Evolutionary conservation across 2,113 vertebrate species (phyloP), one percentile per base, ranked within the genome.

Genomic region (Calyptommatus sinebrachiatus): DNA sequence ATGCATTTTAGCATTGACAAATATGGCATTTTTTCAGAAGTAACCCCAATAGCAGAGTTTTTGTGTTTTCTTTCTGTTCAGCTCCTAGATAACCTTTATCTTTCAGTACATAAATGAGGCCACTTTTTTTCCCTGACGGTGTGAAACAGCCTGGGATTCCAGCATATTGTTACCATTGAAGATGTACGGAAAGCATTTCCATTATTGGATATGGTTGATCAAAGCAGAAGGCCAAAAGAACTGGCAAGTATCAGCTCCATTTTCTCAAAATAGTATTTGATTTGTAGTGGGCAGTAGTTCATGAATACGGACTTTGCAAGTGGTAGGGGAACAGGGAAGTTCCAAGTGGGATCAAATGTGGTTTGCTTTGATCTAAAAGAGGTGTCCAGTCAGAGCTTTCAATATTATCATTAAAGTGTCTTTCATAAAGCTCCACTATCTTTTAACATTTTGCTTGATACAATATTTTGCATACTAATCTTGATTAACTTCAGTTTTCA

Each of bases 121-220:
- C 4, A 28, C 5, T 48, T 80, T 46, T 45, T 78, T 94, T 94
- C 88, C 92, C 90, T 95, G 78, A 95, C 50, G 66, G 61, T 83
- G 1, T 77, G 71, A 86, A 84, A 57, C 84, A 99, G 98, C 86
- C 87, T 99, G 88, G 98, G 98, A 11, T 99, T 99, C 91, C 91
- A 93, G 86, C 92, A 97, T 0, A 91, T 97, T 62, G 91, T 99
- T 16, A 98, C 97, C 20, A 90, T 98, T 48, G 97, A 99, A n/a
- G 95, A 94, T 73, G 89, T 99, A 76, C 94, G 98, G 80, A 93
- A 92, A 8, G 96, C 96, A 0, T 97, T 96, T 91, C 97, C 98
- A 26, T 89, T 97, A 26, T 91, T 98, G 6, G 98, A 99, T 90
- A 93, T 98, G 76, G 98, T 99, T 87, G 98, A 99, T 90, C 96